Evolutionary conservation across 2,797 vertebrate genomes (phyloP), one percentile per base, ranked within the genome.

Genomic region (Amblyraja radiata): DNA sequence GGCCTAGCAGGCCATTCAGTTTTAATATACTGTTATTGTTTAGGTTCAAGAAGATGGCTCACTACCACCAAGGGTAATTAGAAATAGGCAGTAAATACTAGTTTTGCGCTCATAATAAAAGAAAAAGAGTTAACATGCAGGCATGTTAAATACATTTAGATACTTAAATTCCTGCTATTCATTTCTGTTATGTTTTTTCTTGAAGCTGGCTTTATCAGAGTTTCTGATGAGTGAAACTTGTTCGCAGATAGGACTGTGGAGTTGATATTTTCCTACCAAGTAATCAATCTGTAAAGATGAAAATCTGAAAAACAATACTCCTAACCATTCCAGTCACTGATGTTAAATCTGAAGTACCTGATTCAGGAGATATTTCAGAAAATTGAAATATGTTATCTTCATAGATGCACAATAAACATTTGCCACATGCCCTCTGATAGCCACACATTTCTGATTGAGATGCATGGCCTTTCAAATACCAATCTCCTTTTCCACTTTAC

Each of bases 131-230:
- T 95, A 96, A 97, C 95, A 96, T 97, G 96, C 96, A 95, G 97
- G 97, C 97, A 96, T 97, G 97, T 97, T 97, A 95, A 96, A 95
- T 94, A 94, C 94, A 94, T 94, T 86, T 93, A 86, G 39, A 65
- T 78, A 94, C 95, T 95, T 95, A 95, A 94, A 93, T 93, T 95
- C 94, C 94, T 93, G 0, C 71, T 91, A 93, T 58, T 92, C 93
- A 79, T 93, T 93, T 93, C 90, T 86, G 90, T 93, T 93, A 63
- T 93, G 93, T 94, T 93, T 78, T 25, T n/a, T 94, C 95, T 94
- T 93, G 95, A 95, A 95, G 94, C 94, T 95, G 93, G 95, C 93
- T 73, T 90, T 91, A 21, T 74, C 68, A 74, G 54, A 74, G 25
- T 76, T 73, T 76, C 39, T 92, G 39, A 54, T 92, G 90, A 76